phyloP scores from a whole-genome alignment of 2,888 invertebrate genomes.

The Salpingus planirostris region DNA sequence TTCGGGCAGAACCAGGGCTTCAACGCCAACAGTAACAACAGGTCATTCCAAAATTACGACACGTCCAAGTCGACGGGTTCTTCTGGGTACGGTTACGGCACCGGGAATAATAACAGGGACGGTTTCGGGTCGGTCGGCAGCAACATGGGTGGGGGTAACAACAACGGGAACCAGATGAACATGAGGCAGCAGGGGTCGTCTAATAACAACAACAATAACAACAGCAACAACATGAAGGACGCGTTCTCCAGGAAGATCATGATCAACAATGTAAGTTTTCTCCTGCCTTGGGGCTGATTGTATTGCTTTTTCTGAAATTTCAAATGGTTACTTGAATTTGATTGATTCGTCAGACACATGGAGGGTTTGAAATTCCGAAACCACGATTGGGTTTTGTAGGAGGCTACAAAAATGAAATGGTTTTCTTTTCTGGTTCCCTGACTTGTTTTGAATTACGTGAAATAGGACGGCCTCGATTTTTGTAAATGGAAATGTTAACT shows the following conservation, averaged over 20 bases:
- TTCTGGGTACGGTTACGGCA: slow-evolving; percentile 1
- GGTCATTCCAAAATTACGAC: slow-evolving; percentile 21
- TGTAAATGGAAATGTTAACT: too few relatives aligned
- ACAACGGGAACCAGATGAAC: too few relatives aligned
- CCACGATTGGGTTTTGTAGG: too few relatives aligned
- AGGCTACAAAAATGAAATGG: neutral
- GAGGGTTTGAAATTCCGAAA: too few relatives aligned
- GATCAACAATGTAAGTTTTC: slow-evolving; percentile 33
- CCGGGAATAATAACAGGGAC: slow-evolving; percentile 1
- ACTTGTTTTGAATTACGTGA: too few relatives aligned
- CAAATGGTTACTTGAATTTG: too few relatives aligned
- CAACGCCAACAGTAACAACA: slow-evolving; percentile 22
- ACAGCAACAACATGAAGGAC: slow-evolving; percentile 5
- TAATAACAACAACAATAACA: too few relatives aligned
- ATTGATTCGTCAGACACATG: too few relatives aligned
- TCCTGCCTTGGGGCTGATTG: too few relatives aligned
- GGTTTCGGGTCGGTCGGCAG: slow-evolving; percentile 1
- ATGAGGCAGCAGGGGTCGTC: too few relatives aligned
- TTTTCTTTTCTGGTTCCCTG: slow-evolving; percentile 1
- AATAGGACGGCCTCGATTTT: too few relatives aligned
- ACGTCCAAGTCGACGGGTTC: slow-evolving; percentile 1
- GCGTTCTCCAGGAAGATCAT: slow-evolving; percentile 31
- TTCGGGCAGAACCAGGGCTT: slow-evolving; percentile 3
- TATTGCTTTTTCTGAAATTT: too few relatives aligned
- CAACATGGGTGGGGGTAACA: slow-evolving; percentile 2